Percentiles rank a stretch among this genome's conserved stretches.
Evolutionary conservation across 2,888 invertebrate species (phyloP).

Genomic region (Temnothorax ravouxi): DNA sequence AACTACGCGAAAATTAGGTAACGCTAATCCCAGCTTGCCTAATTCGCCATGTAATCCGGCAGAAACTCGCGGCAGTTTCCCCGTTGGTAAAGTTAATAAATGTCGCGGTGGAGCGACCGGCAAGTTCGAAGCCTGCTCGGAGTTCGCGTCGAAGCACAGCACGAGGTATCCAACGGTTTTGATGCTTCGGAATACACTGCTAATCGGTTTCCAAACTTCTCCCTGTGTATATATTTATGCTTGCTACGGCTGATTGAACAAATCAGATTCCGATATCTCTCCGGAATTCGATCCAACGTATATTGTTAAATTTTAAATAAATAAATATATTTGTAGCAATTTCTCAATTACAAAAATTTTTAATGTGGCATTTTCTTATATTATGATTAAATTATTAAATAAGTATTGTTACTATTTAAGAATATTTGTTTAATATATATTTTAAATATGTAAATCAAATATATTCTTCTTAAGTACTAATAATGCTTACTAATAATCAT

Average conservation of each 20-base stretch:
- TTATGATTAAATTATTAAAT: not conserved
- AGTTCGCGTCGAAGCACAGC: conserved; percentile 71
- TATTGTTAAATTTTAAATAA: not conserved
- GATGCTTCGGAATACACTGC: conserved; percentile 79
- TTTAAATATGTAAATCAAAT: not conserved
- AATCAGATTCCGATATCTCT: conserved; percentile 65
- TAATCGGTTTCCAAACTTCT: conserved; percentile 82
- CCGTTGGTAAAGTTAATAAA: conserved; percentile 74
- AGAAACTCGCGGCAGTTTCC: conserved; percentile 66
- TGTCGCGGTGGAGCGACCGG: conserved; percentile 71
- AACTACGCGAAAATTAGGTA: conserved; percentile 56
- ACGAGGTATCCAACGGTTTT: conserved; percentile 78
- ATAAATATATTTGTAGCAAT: not conserved
- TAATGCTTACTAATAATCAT: no score
- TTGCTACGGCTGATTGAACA: conserved; percentile 55
- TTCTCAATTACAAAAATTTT: not conserved
- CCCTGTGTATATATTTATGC: conserved; percentile 50
- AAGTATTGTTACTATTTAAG: not conserved
- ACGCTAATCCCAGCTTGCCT: conserved; percentile 64
- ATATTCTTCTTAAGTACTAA: not conserved
- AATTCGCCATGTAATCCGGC: conserved; percentile 67
- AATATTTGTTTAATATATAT: not conserved
- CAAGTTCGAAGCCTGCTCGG: conserved; percentile 75
- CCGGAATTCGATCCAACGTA: not conserved
- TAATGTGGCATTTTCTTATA: not conserved